Evolutionary conservation across 2,113 vertebrate species (phyloP).

Genomic region (Oreocharis arfaki): DNA sequence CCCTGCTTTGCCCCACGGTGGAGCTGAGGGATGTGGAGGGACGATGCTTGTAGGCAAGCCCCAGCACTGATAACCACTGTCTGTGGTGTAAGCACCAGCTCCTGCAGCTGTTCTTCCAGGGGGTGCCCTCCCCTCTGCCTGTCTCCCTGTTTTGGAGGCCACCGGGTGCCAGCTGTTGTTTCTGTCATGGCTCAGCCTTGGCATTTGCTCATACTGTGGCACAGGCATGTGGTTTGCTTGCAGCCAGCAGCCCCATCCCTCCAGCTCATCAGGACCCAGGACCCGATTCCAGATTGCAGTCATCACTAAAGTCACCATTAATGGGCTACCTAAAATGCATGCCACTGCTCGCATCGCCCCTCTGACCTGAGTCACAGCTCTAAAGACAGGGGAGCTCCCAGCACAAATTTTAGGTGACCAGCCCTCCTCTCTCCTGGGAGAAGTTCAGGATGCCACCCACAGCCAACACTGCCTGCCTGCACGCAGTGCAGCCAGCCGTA

Average conservation of each 20-base stretch:
- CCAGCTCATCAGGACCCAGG: not conserved
- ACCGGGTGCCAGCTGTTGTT: not conserved
- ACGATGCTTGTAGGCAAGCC: not conserved
- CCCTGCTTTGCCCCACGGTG: not conserved
- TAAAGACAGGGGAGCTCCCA: not conserved
- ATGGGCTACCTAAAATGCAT: not conserved
- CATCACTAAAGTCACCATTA: not conserved
- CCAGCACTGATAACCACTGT: not conserved
- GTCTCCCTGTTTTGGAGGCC: accelerated
- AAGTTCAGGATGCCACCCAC: not conserved
- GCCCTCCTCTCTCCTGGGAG: not conserved
- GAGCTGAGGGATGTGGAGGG: not conserved
- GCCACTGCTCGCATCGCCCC: not conserved
- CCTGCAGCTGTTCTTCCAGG: not conserved
- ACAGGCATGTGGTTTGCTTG: not conserved
- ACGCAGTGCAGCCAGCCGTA: accelerated
- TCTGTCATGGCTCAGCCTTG: not conserved
- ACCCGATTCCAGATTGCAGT: not conserved
- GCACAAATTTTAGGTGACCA: not conserved
- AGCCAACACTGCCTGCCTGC: accelerated
- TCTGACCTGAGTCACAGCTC: not conserved
- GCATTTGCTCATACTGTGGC: not conserved
- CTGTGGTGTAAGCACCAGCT: not conserved
- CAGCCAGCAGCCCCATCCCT: not conserved
- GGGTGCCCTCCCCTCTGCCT: not conserved